Conservation (phyloP, 1,140 invertebrate genomes). For the Cryptotermes secundus region DNA sequence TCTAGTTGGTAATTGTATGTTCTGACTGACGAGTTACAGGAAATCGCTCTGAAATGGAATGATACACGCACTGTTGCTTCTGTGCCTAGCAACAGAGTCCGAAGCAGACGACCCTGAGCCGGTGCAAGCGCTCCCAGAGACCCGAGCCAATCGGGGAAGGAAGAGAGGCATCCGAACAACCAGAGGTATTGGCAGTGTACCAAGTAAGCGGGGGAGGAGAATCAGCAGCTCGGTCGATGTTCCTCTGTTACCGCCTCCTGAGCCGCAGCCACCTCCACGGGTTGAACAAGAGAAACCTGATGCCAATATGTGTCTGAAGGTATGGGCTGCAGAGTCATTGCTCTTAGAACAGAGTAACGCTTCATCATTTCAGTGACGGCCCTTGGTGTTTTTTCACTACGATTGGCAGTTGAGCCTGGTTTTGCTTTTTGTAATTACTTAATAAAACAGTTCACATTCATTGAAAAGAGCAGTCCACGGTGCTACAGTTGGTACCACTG, state of each 20-base stretch:
- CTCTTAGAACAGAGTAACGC: too few relatives aligned
- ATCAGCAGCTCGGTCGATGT: slow-evolving; percentile 43
- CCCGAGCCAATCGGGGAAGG: slow-evolving; percentile 10
- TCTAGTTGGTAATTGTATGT: too few relatives aligned
- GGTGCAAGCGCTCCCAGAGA: neutral
- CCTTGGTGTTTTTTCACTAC: too few relatives aligned
- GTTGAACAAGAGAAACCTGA: slow-evolving; percentile 73
- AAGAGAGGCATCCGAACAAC: slow-evolving; percentile 28
- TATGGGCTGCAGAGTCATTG: too few relatives aligned
- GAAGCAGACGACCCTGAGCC: slow-evolving; percentile 31
- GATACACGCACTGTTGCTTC: neutral
- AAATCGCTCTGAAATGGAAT: too few relatives aligned
- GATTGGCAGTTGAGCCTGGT: too few relatives aligned
- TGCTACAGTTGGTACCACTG: too few relatives aligned
- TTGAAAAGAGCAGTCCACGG: too few relatives aligned
- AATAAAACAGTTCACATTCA: too few relatives aligned
- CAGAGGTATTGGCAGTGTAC: slow-evolving; percentile 38
- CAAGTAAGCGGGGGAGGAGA: slow-evolving; percentile 46
- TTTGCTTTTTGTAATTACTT: too few relatives aligned
- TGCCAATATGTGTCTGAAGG: slow-evolving; percentile 78
- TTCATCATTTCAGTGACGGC: too few relatives aligned
- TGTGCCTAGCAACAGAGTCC: slow-evolving; percentile 23
- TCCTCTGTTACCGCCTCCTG: slow-evolving; percentile 50
- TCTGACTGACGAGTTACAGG: too few relatives aligned
- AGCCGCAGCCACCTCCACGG: slow-evolving; percentile 52